Evolutionary conservation across 2,888 invertebrate genomes (phyloP).

Genomic region (Opisthograptis luteolata): DNA sequence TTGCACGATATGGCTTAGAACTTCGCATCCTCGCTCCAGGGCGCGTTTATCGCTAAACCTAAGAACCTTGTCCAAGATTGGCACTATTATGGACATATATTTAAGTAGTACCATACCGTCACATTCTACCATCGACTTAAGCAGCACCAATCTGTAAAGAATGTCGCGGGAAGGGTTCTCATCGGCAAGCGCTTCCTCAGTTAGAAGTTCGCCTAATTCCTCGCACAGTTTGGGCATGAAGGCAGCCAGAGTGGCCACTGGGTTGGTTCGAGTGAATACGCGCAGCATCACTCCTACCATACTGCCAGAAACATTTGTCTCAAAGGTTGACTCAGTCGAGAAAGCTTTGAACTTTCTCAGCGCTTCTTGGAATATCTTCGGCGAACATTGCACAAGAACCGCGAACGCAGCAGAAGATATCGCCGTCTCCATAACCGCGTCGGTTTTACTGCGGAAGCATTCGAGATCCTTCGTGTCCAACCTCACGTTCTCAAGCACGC

Average conservation of each 20-base stretch:
- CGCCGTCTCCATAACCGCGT: conserved; percentile 88
- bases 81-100: conserved; percentile 86
- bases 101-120: conserved; percentile 86
- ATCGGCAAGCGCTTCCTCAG: conserved; percentile 88
- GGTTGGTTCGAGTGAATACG: conserved; percentile 86
- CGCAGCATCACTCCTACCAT: conserved; percentile 90
- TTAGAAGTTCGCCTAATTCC: conserved; percentile 85
- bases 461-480: conserved; percentile 85
- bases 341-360: conserved; percentile 90
- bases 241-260: conserved; percentile 87
- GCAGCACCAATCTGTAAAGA: conserved; percentile 89
- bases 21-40: conserved; percentile 84
- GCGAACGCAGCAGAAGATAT: conserved; percentile 87
- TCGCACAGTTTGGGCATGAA: conserved; percentile 90
- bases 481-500: conserved; percentile 87
- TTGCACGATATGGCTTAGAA: conserved; percentile 84
- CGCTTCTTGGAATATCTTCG: conserved; percentile 86
- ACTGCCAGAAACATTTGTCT: conserved; percentile 92
- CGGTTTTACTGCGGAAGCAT: conserved; percentile 87
- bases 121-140: conserved; percentile 89
- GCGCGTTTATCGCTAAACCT: conserved; percentile 88
- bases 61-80: conserved; percentile 88
- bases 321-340: conserved; percentile 90
- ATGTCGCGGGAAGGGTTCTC: conserved; percentile 92
- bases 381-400: conserved; percentile 89